These are phyloP conservation scores for Spea hammondii DNA, from an alignment of 2,797 vertebrate species.

Conservation along the genomic window DNA sequence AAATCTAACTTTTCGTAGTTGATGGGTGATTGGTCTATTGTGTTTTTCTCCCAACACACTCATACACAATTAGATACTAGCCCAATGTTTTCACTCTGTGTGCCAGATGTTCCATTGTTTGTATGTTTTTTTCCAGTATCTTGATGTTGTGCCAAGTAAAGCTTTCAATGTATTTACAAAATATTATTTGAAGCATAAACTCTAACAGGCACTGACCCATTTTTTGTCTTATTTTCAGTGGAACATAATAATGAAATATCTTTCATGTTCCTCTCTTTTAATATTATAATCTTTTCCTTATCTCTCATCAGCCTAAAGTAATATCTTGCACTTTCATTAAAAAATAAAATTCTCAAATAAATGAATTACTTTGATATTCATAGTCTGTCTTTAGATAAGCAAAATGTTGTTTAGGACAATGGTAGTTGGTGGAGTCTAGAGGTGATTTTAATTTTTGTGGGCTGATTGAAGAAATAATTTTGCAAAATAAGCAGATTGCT, in stretches of 20 bases:
- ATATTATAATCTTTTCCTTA: conserved; percentile 8
- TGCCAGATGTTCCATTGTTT: neutral
- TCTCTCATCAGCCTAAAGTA: neutral
- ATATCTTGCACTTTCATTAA: neutral
- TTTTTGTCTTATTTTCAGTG: neutral
- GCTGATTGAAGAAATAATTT: too few relatives aligned
- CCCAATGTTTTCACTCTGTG: neutral
- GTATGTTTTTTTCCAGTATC: neutral
- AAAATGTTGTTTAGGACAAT: too few relatives aligned
- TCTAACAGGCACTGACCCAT: neutral
- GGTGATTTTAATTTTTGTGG: too few relatives aligned
- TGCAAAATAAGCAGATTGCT: too few relatives aligned
- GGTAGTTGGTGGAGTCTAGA: too few relatives aligned
- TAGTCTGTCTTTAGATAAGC: too few relatives aligned
- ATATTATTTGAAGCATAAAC: neutral
- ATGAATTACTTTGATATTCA: neutral
- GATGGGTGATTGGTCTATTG: too few relatives aligned
- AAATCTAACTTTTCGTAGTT: too few relatives aligned
- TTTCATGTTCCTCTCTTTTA: neutral
- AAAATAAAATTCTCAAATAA: neutral
- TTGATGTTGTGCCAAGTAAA: neutral
- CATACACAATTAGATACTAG: neutral
- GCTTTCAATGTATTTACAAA: neutral
- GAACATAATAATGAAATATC: neutral
- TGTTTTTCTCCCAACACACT: too few relatives aligned